Evolutionary conservation across 30 jellyfish, hydroid and myxozoan species (phyloP), one percentile per base, ranked within the genome.

Genomic region (Aurelia coerulea): DNA sequence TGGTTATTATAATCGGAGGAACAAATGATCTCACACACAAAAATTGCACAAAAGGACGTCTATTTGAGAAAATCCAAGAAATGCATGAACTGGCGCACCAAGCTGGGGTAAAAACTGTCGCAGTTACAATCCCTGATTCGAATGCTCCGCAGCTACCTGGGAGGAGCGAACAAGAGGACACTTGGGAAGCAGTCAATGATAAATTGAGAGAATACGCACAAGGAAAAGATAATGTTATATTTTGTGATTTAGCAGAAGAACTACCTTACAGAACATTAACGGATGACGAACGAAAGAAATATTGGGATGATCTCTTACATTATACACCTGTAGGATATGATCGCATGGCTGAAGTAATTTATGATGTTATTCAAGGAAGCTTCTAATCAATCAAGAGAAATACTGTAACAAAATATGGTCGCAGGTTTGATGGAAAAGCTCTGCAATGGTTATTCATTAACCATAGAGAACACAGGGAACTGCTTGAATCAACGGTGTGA

Each of bases 261-360:
- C 35, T 89, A 77, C 99, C 99, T 14, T 76, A 12, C 29, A 79
- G 90, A 64, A 66, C 91, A 11, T 68, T 95, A 82, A 65, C 50
- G 19, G 95, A 90, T 18, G 95, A 86, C 33, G 97, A 89, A 19
- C 50, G 86, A 37, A 78, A 88, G 16, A 50, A 60, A 19, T 62
- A 52, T 18, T 95, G 99, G 99, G 99, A 95, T 68, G 99, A 95
- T 65, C 70, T 65, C 37, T 50, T 95, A 12, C 99, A 95, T 76
- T 96, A 78, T 42, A 84, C 91, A 13, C 88, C 93, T 10, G 12
- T 29, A 56, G 99, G 99, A 19, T 95, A 95, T 67, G 97, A 95
- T 41, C 74, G 76, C 56, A 95, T 95, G 99, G 99, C 97, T 3
- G 96, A 81, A 81, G 49, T 95, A 0, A 85, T 95, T 11, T 95